Conservation (phyloP, 2,797 vertebrate genomes). For the Falco novaeseelandiae region DNA sequence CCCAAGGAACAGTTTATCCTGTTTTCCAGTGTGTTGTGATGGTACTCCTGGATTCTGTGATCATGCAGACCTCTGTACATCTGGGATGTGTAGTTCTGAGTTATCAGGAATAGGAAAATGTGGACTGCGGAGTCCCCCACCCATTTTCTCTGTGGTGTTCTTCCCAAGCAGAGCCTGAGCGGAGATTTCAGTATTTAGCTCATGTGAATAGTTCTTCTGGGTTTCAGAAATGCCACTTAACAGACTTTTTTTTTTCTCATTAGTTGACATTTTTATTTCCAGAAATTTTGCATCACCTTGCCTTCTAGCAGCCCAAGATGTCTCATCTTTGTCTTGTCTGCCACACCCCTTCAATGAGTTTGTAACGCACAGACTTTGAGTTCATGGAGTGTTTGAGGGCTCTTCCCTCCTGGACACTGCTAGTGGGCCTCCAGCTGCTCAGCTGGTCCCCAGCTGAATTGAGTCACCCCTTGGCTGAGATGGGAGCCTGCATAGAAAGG, state of each 20-base stretch:
- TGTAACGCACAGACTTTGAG: background rate
- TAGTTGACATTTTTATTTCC: background rate
- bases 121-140: background rate
- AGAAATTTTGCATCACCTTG: background rate
- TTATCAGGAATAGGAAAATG: background rate
- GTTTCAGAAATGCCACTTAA: background rate
- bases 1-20: background rate
- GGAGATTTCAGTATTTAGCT: background rate
- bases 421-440: background rate
- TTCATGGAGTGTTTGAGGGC: background rate
- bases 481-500: background rate
- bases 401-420: background rate
- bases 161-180: background rate
- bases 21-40: background rate
- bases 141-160: background rate
- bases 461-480: background rate
- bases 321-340: background rate
- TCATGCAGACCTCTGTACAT: background rate
- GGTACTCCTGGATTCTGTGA: background rate
- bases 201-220: background rate
- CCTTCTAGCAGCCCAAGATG: background rate
- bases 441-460: background rate
- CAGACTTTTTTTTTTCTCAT: background rate
- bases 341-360: background rate
- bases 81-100: background rate